A percentile compares a stretch with the other conserved stretches of the same genome.
Evolutionary conservation across 2,113 vertebrate genomes (phyloP).

Genomic region (Cavia porcellus): DNA sequence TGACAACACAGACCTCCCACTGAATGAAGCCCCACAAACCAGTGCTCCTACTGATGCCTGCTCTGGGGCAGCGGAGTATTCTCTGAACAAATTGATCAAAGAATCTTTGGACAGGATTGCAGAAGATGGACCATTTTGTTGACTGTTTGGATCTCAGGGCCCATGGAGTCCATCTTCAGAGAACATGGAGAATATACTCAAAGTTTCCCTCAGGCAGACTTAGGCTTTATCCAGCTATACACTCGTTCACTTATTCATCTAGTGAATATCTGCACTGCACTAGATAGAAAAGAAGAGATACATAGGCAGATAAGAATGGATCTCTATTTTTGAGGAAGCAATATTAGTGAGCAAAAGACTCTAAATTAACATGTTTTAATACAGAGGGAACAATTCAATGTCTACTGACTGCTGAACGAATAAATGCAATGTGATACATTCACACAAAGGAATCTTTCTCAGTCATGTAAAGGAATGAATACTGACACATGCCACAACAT

Average conservation of each 20-base stretch:
- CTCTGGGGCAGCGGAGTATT: neutral
- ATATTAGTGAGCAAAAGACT: neutral
- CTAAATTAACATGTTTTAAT: neutral
- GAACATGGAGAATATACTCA: neutral
- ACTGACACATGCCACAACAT: no score
- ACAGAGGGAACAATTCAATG: neutral
- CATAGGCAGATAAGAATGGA: neutral
- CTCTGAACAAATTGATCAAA: neutral
- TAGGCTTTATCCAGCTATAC: neutral
- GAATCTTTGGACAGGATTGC: neutral
- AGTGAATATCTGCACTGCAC: neutral
- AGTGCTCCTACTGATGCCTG: neutral
- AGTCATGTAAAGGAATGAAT: neutral
- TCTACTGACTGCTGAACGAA: neutral
- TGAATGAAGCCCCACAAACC: neutral
- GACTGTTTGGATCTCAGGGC: neutral
- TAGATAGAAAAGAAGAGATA: neutral
- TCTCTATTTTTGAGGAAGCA: neutral
- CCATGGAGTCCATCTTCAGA: neutral
- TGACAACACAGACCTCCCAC: neutral
- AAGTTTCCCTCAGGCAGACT: neutral
- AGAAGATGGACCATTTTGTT: neutral
- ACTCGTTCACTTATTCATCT: neutral
- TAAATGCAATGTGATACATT: neutral
- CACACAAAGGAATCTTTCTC: neutral